phyloP scores from a whole-genome alignment of 2,797 vertebrate species.

The Rhinoraja longicauda region DNA sequence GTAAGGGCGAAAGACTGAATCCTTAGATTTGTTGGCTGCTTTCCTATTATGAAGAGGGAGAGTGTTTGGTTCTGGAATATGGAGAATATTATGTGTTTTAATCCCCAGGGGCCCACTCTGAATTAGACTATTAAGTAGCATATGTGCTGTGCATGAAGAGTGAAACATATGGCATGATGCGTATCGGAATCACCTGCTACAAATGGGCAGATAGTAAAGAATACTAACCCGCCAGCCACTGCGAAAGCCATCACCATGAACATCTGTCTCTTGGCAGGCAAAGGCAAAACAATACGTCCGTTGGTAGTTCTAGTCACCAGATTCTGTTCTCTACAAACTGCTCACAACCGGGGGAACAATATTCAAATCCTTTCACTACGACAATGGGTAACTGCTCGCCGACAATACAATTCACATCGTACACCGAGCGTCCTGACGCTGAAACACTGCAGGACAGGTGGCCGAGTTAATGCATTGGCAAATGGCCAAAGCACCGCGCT shows the following conservation, averaged over 20 bases:
- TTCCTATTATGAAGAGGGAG: background rate
- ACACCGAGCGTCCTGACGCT: background rate
- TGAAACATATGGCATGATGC: conserved; percentile 7
- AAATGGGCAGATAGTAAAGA: conserved; percentile 1
- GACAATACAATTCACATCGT: background rate
- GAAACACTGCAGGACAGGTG: no score
- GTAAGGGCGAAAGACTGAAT: background rate
- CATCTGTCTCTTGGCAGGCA: conserved; percentile 2
- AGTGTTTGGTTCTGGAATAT: background rate
- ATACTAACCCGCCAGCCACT: background rate
- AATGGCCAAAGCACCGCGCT: background rate
- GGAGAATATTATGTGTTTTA: background rate
- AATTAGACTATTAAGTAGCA: background rate
- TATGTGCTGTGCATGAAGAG: background rate
- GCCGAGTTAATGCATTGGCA: background rate
- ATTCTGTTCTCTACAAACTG: background rate
- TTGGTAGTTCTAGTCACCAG: background rate
- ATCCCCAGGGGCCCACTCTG: background rate
- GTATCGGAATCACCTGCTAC: background rate
- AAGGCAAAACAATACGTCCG: background rate
- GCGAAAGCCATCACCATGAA: background rate
- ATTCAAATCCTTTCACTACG: no score
- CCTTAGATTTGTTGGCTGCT: background rate
- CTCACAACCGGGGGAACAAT: background rate
- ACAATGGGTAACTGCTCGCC: background rate